phyloP scores from a whole-genome alignment of 2,113 vertebrate genomes.

The Castor canadensis region DNA sequence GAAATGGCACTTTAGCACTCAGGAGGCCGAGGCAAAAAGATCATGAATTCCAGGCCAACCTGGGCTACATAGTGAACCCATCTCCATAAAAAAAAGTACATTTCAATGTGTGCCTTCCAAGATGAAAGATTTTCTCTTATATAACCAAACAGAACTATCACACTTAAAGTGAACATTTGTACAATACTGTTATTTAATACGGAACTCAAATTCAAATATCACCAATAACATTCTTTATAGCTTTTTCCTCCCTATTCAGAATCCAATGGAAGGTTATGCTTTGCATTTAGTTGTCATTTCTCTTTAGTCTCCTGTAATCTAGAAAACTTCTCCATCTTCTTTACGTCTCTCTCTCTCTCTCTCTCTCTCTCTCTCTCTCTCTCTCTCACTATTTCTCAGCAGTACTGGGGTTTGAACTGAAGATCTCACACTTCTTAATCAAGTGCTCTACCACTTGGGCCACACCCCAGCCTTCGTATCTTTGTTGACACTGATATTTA shows the following conservation, averaged over 20 bases:
- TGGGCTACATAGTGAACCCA: no score
- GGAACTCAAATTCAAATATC: background rate
- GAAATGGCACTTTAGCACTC: background rate
- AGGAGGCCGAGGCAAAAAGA: no score
- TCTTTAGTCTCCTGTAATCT: no score
- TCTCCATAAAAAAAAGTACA: no score
- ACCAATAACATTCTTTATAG: background rate
- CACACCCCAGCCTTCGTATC: background rate
- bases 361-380: no score
- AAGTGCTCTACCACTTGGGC: no score
- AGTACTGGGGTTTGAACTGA: no score
- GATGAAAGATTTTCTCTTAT: background rate
- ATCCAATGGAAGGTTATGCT: background rate
- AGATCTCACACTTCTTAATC: no score
- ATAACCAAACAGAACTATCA: background rate
- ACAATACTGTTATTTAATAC: background rate
- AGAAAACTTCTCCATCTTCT: no score
- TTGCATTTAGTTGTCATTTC: background rate
- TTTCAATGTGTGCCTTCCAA: background rate
- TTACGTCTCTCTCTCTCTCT: no score
- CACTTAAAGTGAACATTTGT: background rate
- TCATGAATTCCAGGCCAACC: no score
- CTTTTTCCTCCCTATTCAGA: background rate
- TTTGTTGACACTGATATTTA: conserved; percentile 1
- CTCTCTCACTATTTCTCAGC: no score